Percentiles rank a stretch among this genome's conserved stretches.
Conservation (phyloP, 2,113 vertebrate species). For the Pterophyllum scalare region DNA sequence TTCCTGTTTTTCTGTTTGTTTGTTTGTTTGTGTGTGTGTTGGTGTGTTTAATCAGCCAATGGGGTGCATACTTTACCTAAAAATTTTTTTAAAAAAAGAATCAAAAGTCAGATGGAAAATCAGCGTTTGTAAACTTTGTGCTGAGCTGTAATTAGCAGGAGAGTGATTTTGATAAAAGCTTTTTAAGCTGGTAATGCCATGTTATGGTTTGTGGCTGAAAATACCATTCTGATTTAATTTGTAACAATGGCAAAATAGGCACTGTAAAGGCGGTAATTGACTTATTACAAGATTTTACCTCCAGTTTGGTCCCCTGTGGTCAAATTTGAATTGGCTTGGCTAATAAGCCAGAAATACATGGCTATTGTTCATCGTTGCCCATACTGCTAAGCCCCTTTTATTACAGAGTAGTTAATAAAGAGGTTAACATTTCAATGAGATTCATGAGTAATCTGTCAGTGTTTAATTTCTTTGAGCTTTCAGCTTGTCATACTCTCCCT, state of each 20-base stretch:
- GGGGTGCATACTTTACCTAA: slow-evolving; percentile 39
- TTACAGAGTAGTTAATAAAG: slow-evolving; percentile 63
- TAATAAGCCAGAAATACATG: slow-evolving; percentile 63
- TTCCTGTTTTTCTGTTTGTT: neutral
- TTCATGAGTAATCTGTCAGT: slow-evolving; percentile 70
- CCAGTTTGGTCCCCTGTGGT: slow-evolving; percentile 53
- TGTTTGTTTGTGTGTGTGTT: neutral
- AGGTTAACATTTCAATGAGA: slow-evolving; percentile 70
- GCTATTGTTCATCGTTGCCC: slow-evolving; percentile 43
- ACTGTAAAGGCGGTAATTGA: slow-evolving; percentile 65
- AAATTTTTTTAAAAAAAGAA: slow-evolving; percentile 34
- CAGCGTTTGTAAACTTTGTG: slow-evolving; percentile 45
- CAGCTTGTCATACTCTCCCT: slow-evolving; percentile 56
- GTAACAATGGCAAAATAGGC: slow-evolving; percentile 58
- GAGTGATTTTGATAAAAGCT: slow-evolving; percentile 34
- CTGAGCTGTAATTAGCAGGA: slow-evolving; percentile 37
- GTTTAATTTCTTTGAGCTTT: slow-evolving; percentile 64
- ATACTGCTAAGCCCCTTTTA: slow-evolving; percentile 45
- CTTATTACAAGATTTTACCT: slow-evolving; percentile 72
- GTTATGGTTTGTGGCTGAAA: slow-evolving; percentile 58
- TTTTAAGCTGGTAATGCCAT: slow-evolving; percentile 61
- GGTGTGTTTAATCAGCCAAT: neutral
- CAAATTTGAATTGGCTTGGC: slow-evolving; percentile 55
- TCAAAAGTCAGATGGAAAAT: slow-evolving; percentile 64
- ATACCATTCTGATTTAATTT: slow-evolving; percentile 65